Base-by-base conservation (phyloP, 2,797 vertebrate genomes). In the Crenichthys baileyi region DNA sequence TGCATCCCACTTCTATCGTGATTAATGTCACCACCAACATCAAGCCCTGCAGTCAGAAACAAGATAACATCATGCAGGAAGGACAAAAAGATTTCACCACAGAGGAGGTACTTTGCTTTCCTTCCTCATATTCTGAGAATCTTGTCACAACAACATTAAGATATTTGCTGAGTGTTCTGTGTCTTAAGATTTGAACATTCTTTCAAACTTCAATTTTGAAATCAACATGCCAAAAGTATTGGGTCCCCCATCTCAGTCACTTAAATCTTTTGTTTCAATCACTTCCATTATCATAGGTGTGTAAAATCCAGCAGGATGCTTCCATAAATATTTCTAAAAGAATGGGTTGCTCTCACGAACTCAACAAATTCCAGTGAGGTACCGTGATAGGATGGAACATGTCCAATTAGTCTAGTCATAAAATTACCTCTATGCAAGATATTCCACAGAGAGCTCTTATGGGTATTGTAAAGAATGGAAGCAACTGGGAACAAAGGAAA, bases 21-120 rank as follows among this genome's bases (percentile, higher is more conserved):
- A 94, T 94, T 71, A 94, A 94, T 72, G 88, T 94, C 82, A 92
- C 92, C 79, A 90, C 93, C 75, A 91, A 91, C 83, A 89, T 93
- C 77, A 92, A 91, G 78, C 85, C 92, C 6, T 83, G 82, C 51
- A 36, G 77, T 74, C 84, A 90, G 82, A 88, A 78, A 70, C 72
- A 61, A 55, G 84, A 90, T 13, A 82, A 12, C 67, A 3, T 46
- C 48, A 58, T 73, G 53, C 79, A 75, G 75, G 82, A 91, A 65
- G 74, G 80, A 2, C 18, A 55, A 48, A 79, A 77, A 73, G 78
- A 68, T 70, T 79, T 46, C 53, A 3, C 79, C 12, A 78, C 75
- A 56, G 80, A 90, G 29, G 89, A 93, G 93, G 93, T 92, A 79
- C 41, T 36, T 3, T 31, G 63, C 18, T 29, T 58, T 31, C 31